A percentile compares a stretch with the other conserved stretches of the same genome.
Conservation (phyloP, 2,888 invertebrate species). For the Callosobruchus maculatus region DNA sequence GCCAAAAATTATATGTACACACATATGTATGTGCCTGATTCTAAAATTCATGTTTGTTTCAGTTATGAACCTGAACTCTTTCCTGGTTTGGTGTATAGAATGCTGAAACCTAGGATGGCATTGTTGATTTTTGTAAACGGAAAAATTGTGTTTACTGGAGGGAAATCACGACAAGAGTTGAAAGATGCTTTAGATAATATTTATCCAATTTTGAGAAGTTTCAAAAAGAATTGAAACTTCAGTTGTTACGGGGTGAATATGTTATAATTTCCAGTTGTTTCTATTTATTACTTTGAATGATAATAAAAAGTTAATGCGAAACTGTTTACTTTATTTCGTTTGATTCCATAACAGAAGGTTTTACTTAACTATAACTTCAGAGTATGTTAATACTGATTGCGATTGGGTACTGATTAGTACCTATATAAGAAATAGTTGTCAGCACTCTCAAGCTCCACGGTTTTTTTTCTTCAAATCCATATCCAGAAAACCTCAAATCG, state of each 20-base stretch:
- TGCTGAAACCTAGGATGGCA: conserved; percentile 79
- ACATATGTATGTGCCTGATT: too few relatives aligned
- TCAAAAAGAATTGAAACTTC: conserved; percentile 33
- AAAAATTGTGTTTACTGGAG: conserved; percentile 79
- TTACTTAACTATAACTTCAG: too few relatives aligned
- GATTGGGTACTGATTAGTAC: too few relatives aligned
- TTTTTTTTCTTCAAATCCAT: too few relatives aligned
- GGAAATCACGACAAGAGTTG: conserved; percentile 70
- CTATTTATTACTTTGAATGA: not conserved
- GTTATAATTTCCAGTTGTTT: not conserved
- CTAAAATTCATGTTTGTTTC: conserved; percentile 53
- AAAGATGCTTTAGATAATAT: conserved; percentile 76
- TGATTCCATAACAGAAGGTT: too few relatives aligned
- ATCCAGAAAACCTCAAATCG: too few relatives aligned
- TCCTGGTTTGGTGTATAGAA: conserved; percentile 78
- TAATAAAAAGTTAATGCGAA: too few relatives aligned
- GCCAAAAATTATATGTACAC: too few relatives aligned
- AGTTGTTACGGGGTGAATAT: not conserved
- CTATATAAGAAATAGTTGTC: too few relatives aligned
- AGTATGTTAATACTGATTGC: too few relatives aligned
- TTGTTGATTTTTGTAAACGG: conserved; percentile 82
- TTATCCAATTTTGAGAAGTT: conserved; percentile 73
- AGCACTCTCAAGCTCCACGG: too few relatives aligned
- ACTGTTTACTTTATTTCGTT: too few relatives aligned
- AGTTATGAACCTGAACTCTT: conserved; percentile 79